Evolutionary conservation across 2,113 vertebrate genomes (phyloP).

Genomic region (Mustela lutreola): DNA sequence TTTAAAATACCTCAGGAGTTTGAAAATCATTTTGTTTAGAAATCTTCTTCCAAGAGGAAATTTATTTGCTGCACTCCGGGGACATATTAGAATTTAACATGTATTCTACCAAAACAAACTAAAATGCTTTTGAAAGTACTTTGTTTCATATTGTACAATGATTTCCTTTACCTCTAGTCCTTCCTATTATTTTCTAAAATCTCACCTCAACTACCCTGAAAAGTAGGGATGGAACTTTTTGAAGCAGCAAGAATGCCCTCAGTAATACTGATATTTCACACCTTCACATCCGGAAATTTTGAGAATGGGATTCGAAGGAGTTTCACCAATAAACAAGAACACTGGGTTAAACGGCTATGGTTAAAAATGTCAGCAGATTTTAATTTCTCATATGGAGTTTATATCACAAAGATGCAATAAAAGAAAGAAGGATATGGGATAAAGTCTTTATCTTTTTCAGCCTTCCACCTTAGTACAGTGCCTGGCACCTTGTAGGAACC

Average conservation of each 20-base stretch:
- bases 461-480: background rate
- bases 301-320: background rate
- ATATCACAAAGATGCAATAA: background rate
- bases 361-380: slow-evolving; percentile 42
- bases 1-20: background rate
- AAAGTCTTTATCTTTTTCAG: background rate
- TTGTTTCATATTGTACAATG: background rate
- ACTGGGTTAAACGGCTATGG: background rate
- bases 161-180: background rate
- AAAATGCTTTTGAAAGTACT: slow-evolving; percentile 2
- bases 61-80: background rate
- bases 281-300: background rate
- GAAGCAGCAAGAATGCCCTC: background rate
- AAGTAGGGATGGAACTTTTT: background rate
- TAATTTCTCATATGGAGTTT: slow-evolving; percentile 38
- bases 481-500: background rate
- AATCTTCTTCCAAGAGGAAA: background rate
- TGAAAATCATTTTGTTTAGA: background rate
- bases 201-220: slow-evolving; percentile 8
- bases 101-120: background rate
- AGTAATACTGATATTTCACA: background rate
- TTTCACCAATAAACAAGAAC: slow-evolving; percentile 39
- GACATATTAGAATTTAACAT: background rate
- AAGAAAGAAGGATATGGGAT: background rate
- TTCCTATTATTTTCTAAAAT: background rate